Base-by-base conservation (phyloP, 2,888 invertebrate genomes). In the Bombylius major region DNA sequence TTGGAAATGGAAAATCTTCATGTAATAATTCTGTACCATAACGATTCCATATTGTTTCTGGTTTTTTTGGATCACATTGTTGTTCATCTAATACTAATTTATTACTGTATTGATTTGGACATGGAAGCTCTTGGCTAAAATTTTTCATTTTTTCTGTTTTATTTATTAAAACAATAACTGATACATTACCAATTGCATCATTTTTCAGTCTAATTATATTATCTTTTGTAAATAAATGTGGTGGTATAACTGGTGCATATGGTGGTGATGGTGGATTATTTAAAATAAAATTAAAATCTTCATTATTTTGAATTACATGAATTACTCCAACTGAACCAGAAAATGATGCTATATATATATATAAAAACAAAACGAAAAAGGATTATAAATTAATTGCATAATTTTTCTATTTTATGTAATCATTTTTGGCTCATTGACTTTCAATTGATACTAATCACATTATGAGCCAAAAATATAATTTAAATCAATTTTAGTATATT, bases 291-390 rank as follows among this genome's bases (percentile, higher is more conserved):
- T 83, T 75, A 9, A 89, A 75, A 69, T 93, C 90, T n/a, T 69
- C 70, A 5, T 78, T 66, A 51, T 75, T 75, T 61, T 79, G 77
- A 47, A 94, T 76, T 64, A 87, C 77, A 65, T 93, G 89, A 9
- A 96, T 77, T 2, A 89, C 87, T 23, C 95, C 95, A 14, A 89
- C 87, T 58, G 88, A 88, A 42, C 95, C 95, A 51, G 80, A 81
- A 56, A 82, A 78, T 4, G 66, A 57, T 23, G 74, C 73, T 75
- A 53, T 12, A 60, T 56, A 9, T 56, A 9, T 33, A 50, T 45
- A 50, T 5, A 42, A 42, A 42, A 42, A 42, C 5, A 42, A 42
- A 42, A 42, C 8, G 11, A 1, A 42, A 42, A 42, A 42, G 11
- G 23, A 23, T 23, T 23, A 23, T 23, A 23, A 23, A 23, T 23